Evolutionary conservation across 2,797 vertebrate species (phyloP).

Genomic region (Argyrosomus regius): DNA sequence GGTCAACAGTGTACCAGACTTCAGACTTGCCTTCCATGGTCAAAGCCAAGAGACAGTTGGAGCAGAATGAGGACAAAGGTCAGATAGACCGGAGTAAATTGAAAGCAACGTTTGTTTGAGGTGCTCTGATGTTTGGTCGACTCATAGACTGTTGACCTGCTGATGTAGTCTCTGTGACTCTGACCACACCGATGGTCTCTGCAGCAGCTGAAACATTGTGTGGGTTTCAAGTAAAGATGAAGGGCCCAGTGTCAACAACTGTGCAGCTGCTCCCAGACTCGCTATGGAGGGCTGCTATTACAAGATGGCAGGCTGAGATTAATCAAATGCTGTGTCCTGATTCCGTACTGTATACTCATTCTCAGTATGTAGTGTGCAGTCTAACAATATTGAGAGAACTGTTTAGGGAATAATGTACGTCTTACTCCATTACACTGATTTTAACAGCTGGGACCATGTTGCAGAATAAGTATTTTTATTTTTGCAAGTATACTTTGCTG

Average conservation of each 20-base stretch:
- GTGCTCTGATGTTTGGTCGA: neutral
- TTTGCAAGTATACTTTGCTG: no score
- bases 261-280: constrained; percentile 44
- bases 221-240: constrained; percentile 19
- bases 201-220: constrained; percentile 44
- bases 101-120: constrained; percentile 95
- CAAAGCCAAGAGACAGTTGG: constrained; percentile 72
- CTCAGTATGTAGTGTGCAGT: neutral
- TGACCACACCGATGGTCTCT: neutral
- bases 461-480: no score
- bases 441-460: neutral
- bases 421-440: neutral
- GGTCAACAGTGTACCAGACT: constrained; percentile 85
- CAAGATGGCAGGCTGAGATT: constrained; percentile 30
- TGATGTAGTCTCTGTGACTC: neutral
- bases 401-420: neutral
- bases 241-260: constrained; percentile 30
- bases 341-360: constrained; percentile 19
- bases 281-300: constrained; percentile 28
- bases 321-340: constrained; percentile 45
- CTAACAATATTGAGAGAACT: no score
- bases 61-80: constrained; percentile 60
- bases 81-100: constrained; percentile 81
- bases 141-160: constrained; percentile 1
- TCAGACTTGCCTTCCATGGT: constrained; percentile 85